These are phyloP conservation scores for Drosophila planitibia DNA, from an alignment of 2,888 invertebrate species.

Conservation along the genomic window DNA sequence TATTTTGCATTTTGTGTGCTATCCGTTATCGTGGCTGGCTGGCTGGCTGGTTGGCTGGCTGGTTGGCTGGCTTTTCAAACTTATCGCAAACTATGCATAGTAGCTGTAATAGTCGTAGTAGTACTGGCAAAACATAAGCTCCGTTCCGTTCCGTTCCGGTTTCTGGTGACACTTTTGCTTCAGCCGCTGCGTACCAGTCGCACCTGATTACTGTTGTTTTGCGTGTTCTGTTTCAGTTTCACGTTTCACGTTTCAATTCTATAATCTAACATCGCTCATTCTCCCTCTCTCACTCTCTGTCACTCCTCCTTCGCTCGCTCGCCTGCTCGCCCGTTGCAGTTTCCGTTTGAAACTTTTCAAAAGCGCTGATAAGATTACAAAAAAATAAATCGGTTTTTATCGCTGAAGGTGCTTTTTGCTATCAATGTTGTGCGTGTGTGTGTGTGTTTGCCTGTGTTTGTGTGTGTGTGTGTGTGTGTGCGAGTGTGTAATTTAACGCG, in stretches of 20 bases:
- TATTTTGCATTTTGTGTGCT: slow-evolving; percentile 61
- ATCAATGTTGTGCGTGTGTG: slow-evolving; percentile 23
- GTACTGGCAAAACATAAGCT: background rate
- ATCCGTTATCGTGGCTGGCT: background rate
- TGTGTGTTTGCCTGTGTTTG: background rate
- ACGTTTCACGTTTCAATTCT: slow-evolving; percentile 18
- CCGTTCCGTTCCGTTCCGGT: slow-evolving; percentile 10
- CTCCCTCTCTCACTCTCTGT: background rate
- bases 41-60: background rate
- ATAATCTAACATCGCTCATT: slow-evolving; percentile 1
- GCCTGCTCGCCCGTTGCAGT: slow-evolving; percentile 14
- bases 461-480: background rate
- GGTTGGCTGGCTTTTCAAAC: background rate
- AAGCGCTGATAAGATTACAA: slow-evolving; percentile 45
- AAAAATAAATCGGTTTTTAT: slow-evolving; percentile 35
- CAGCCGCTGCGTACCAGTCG: slow-evolving; percentile 14
- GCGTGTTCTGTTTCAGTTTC: slow-evolving; percentile 21
- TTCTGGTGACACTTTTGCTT: slow-evolving; percentile 7
- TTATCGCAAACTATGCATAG: slow-evolving; percentile 37
- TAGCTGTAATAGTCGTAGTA: background rate
- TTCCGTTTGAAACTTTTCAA: slow-evolving; percentile 33
- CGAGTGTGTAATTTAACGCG: background rate
- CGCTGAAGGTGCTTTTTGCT: slow-evolving; percentile 47
- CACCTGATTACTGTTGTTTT: slow-evolving; percentile 17
- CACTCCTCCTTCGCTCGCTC: background rate